phyloP scores from a whole-genome alignment of 2,888 invertebrate genomes.

The Notodonta ziczac region DNA sequence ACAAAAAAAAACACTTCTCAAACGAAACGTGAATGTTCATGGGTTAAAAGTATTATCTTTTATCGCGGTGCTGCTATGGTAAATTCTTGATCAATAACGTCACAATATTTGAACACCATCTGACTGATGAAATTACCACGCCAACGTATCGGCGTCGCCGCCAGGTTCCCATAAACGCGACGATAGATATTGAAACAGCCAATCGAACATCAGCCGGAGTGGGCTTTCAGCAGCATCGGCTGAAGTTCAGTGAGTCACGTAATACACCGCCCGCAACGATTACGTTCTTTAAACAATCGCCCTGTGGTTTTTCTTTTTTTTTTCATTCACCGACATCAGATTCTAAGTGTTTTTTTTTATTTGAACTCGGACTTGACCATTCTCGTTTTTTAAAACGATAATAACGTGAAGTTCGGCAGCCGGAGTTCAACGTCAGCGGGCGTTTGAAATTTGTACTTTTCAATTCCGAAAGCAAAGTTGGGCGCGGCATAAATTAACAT shows the following conservation, averaged over 20 bases:
- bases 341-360: constrained; percentile 50
- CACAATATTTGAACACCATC: constrained; percentile 4
- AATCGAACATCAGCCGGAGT: constrained; percentile 41
- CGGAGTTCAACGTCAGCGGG: constrained; percentile 45
- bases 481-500: constrained; percentile 63
- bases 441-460: constrained; percentile 65
- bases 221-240: constrained; percentile 43
- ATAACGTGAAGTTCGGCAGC: constrained; percentile 57
- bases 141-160: constrained; percentile 16
- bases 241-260: constrained; percentile 57
- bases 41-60: no score
- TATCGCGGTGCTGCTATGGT: neutral
- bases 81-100: neutral
- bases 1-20: neutral
- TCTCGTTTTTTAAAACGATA: constrained; percentile 62
- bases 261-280: constrained; percentile 53
- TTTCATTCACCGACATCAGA: constrained; percentile 41
- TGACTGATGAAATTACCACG: constrained; percentile 15
- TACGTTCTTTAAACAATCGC: constrained; percentile 59
- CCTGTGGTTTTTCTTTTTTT: constrained; percentile 57
- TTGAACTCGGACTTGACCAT: constrained; percentile 51
- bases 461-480: constrained; percentile 62
- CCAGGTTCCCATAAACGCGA: constrained; percentile 28
- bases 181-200: constrained; percentile 50
- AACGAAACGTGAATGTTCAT: neutral